Evolutionary conservation across 2,888 invertebrate genomes (phyloP).

Genomic region (Drosophila maculinotata): DNA sequence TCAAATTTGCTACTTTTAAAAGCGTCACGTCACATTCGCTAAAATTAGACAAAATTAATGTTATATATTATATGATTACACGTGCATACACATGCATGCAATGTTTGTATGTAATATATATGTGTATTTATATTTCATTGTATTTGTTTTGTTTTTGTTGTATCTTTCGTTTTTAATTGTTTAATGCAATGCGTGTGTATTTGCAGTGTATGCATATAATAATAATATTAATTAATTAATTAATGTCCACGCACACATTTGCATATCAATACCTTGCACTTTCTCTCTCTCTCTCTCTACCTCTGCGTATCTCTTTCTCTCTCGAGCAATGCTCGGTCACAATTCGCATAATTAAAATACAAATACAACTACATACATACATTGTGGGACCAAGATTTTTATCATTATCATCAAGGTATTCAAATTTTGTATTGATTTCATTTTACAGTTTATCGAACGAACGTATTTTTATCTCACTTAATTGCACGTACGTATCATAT

Average conservation of each 20-base stretch:
- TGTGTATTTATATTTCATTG: slow-evolving; percentile 15
- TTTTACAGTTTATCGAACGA: slow-evolving; percentile 20
- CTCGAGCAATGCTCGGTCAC: neutral
- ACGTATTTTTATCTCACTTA: slow-evolving; percentile 52
- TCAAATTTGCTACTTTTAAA: slow-evolving; percentile 49
- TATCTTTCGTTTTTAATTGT: neutral
- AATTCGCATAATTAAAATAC: slow-evolving; percentile 44
- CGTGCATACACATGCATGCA: slow-evolving; percentile 9
- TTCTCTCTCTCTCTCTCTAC: neutral
- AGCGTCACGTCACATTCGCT: slow-evolving; percentile 32
- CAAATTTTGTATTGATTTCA: slow-evolving; percentile 19
- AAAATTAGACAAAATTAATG: slow-evolving; percentile 28
- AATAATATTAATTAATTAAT: slow-evolving; percentile 20
- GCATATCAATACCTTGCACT: slow-evolving; percentile 9
- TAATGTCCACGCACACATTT: slow-evolving; percentile 12
- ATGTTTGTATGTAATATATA: no score
- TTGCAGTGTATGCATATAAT: slow-evolving; percentile 20
- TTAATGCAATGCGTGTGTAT: slow-evolving; percentile 5
- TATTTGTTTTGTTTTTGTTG: slow-evolving; percentile 6
- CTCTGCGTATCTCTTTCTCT: slow-evolving; percentile 1
- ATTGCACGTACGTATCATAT: slow-evolving; percentile 66
- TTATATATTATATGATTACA: slow-evolving; percentile 18
- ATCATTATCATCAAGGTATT: slow-evolving; percentile 27
- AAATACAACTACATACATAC: slow-evolving; percentile 62
- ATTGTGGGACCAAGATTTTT: slow-evolving; percentile 28